Percentiles rank a stretch among this genome's conserved stretches.
These are phyloP conservation scores for Neelides folsomi DNA, from an alignment of 2,888 invertebrate species.

Conservation along the genomic window DNA sequence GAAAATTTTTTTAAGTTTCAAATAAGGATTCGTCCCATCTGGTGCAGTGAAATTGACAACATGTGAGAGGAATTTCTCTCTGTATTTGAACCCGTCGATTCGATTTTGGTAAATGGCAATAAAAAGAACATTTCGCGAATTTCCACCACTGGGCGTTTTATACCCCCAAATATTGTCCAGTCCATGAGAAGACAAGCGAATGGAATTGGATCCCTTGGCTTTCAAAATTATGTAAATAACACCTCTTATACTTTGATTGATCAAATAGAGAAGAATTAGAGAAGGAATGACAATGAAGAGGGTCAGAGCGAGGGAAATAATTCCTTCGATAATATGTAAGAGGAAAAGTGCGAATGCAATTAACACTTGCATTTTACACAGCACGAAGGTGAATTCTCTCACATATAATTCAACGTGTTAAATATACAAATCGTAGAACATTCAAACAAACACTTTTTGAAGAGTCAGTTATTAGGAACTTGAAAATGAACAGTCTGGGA, in stretches of 20 bases:
- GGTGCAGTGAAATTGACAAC: slow-evolving; percentile 4
- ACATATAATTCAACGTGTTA: too few species aligned
- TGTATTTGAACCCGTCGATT: slow-evolving; percentile 11
- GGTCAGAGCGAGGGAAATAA: slow-evolving; percentile 5
- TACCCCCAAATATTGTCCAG: slow-evolving; percentile 16
- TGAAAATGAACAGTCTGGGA: too few species aligned
- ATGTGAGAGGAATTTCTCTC: slow-evolving; percentile 3
- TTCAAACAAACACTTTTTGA: too few species aligned
- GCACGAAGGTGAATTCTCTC: too few species aligned
- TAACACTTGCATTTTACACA: too few species aligned
- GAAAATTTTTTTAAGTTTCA: slow-evolving; percentile 24
- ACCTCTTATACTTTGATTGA: slow-evolving; percentile 4
- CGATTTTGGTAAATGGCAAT: slow-evolving; percentile 9
- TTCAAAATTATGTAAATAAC: slow-evolving; percentile 1
- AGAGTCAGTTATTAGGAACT: too few species aligned
- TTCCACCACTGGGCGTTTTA: slow-evolving; percentile 5
- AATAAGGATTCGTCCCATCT: slow-evolving; percentile 9
- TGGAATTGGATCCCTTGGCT: background rate
- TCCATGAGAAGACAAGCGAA: slow-evolving; percentile 6
- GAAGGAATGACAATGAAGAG: background rate
- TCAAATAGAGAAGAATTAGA: background rate
- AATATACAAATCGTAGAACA: too few species aligned
- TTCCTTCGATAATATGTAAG: slow-evolving; percentile 6
- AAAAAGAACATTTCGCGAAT: slow-evolving; percentile 13
- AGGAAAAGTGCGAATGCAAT: background rate